Percentiles rank a stretch among this genome's conserved stretches.
These are phyloP conservation scores for Prunella himalayana DNA, from an alignment of 2,113 vertebrate species.

Conservation along the genomic window DNA sequence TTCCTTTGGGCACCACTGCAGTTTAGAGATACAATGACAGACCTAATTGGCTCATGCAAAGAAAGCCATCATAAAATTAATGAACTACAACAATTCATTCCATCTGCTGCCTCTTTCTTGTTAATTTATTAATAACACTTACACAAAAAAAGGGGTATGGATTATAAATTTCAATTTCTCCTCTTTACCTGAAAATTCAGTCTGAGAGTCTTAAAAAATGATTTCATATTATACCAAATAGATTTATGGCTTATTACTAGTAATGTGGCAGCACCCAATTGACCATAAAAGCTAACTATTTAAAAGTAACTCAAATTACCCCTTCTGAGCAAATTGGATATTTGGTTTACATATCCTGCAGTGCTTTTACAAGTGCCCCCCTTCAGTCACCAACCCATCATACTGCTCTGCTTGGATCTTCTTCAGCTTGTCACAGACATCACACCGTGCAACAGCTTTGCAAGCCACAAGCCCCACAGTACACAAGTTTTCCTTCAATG, in stretches of 20 bases:
- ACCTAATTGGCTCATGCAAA: slow-evolving; percentile 67
- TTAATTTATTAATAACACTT: slow-evolving; percentile 82
- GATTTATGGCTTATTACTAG: slow-evolving; percentile 72
- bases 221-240: slow-evolving; percentile 64
- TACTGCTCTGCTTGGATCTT: neutral
- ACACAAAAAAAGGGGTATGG: slow-evolving; percentile 69
- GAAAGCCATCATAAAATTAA: slow-evolving; percentile 72
- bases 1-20: slow-evolving; percentile 51
- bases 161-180: slow-evolving; percentile 73
- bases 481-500: neutral
- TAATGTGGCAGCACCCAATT: slow-evolving; percentile 67
- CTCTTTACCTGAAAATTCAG: slow-evolving; percentile 71
- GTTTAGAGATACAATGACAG: slow-evolving; percentile 59
- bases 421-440: neutral
- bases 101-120: slow-evolving; percentile 62
- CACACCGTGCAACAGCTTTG: neutral
- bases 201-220: slow-evolving; percentile 59
- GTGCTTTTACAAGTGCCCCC: neutral
- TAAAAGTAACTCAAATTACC: slow-evolving; percentile 68
- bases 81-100: slow-evolving; percentile 74
- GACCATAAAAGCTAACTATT: slow-evolving; percentile 74
- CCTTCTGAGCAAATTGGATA: slow-evolving; percentile 44
- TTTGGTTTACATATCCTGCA: slow-evolving; percentile 31
- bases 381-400: slow-evolving; percentile 26
- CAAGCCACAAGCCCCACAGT: neutral